A percentile compares a stretch with the other conserved stretches of the same genome.
phyloP scores from a whole-genome alignment of 2,888 invertebrate species.

The Penaeus monodon region DNA sequence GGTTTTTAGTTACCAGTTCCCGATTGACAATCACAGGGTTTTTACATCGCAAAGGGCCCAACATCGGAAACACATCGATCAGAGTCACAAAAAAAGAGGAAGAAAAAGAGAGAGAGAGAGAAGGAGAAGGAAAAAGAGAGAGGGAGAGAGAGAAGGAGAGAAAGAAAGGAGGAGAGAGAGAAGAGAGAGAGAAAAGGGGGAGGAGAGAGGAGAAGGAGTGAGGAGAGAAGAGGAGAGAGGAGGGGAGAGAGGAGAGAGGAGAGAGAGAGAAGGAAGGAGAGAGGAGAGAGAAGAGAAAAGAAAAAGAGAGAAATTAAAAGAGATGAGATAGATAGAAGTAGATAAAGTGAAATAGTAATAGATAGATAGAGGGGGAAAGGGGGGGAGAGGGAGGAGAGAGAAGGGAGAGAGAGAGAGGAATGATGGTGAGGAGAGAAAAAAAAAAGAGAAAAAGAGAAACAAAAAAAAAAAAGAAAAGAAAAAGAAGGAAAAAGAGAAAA shows the following conservation, averaged over 20 bases:
- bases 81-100: too few relatives aligned
- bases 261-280: background rate
- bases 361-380: background rate
- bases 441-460: too few relatives aligned
- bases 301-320: background rate
- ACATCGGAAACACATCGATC: too few relatives aligned
- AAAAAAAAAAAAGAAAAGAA: too few relatives aligned
- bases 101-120: background rate
- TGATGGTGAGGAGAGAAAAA: rapidly evolving
- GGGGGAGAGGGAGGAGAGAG: background rate
- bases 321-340: background rate
- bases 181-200: background rate
- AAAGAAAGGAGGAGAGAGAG: conserved; percentile 1
- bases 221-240: background rate
- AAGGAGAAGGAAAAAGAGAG: conserved; percentile 3
- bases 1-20: too few relatives aligned
- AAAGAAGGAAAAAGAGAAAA: too few relatives aligned
- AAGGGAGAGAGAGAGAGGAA: background rate
- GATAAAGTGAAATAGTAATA: conserved; percentile 8
- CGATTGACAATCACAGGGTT: too few relatives aligned
- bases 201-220: background rate
- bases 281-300: too few relatives aligned
- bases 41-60: too few relatives aligned
- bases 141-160: conserved; percentile 24
- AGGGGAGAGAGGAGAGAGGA: background rate